These are phyloP conservation scores for Acleris literana DNA, from an alignment of 2,888 invertebrate species.

Conservation along the genomic window DNA sequence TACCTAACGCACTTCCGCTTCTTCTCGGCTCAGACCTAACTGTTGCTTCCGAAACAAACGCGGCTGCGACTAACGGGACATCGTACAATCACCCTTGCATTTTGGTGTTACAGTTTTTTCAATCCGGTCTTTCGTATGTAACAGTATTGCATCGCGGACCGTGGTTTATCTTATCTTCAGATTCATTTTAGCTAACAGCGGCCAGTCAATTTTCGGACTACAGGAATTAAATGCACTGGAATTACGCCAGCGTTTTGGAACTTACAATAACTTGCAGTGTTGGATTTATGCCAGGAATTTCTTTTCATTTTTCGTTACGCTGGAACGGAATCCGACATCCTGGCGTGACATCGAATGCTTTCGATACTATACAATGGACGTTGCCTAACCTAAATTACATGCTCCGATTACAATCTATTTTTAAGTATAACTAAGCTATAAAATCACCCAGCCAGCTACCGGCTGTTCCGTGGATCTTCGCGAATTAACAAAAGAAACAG, in stretches of 20 bases:
- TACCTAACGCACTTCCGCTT: conserved; percentile 23
- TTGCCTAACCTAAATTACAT: conserved; percentile 24
- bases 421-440: conserved; percentile 12
- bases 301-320: conserved; percentile 22
- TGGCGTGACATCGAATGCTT: conserved; percentile 15
- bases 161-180: not conserved
- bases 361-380: conserved; percentile 31
- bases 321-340: conserved; percentile 19
- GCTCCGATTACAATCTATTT: conserved; percentile 26
- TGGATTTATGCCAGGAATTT: conserved; percentile 47
- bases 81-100: conserved; percentile 33
- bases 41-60: conserved; percentile 31
- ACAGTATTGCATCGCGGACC: not conserved
- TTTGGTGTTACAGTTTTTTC: conserved; percentile 19
- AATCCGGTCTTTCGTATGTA: conserved; percentile 10
- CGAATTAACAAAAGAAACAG: not conserved
- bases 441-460: conserved; percentile 8
- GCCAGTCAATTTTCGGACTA: conserved; percentile 35
- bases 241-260: conserved; percentile 46
- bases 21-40: conserved; percentile 20
- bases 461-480: not conserved
- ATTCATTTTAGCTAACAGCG: conserved; percentile 15
- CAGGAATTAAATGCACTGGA: conserved; percentile 41
- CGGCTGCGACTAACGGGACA: conserved; percentile 27
- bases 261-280: conserved; percentile 50